phyloP scores from a whole-genome alignment of 2,888 invertebrate species.

The Nowickia ferox region DNA sequence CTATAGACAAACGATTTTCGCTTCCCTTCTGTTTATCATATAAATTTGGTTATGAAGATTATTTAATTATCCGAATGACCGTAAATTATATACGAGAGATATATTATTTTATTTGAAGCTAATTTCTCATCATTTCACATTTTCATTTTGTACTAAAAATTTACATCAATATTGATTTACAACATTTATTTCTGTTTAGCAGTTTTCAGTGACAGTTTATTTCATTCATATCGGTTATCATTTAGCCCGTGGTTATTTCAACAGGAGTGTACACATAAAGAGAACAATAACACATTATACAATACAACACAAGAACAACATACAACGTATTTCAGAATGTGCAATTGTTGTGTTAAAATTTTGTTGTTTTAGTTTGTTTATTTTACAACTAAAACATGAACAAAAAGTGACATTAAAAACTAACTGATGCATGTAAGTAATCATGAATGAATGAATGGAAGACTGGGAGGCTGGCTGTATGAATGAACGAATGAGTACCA shows the following conservation, averaged over 20 bases:
- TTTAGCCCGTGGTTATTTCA: background rate
- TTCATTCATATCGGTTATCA: background rate
- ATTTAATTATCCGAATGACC: too few relatives aligned
- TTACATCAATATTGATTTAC: too few relatives aligned
- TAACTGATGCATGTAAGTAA: conserved; percentile 62
- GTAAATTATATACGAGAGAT: too few relatives aligned
- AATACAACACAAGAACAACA: conserved; percentile 24
- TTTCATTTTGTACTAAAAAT: too few relatives aligned
- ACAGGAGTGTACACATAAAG: background rate
- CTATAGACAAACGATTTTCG: too few relatives aligned
- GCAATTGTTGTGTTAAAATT: conserved; percentile 2
- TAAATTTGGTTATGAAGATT: too few relatives aligned
- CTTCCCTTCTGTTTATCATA: too few relatives aligned
- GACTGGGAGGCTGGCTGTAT: conserved; percentile 2
- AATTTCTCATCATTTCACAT: too few relatives aligned
- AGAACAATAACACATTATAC: background rate
- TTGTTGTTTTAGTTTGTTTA: conserved; percentile 40
- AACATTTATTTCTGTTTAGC: background rate
- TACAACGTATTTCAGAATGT: background rate
- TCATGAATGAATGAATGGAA: conserved; percentile 55
- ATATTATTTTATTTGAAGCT: too few relatives aligned
- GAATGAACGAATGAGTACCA: conserved; percentile 25
- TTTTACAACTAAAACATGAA: conserved; percentile 30
- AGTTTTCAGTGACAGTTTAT: background rate
- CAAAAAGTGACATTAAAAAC: conserved; percentile 55